Percentiles rank a stretch among this genome's conserved stretches.
These are phyloP conservation scores for Aricia agestis DNA, from an alignment of 1,140 invertebrate genomes.

Conservation along the genomic window DNA sequence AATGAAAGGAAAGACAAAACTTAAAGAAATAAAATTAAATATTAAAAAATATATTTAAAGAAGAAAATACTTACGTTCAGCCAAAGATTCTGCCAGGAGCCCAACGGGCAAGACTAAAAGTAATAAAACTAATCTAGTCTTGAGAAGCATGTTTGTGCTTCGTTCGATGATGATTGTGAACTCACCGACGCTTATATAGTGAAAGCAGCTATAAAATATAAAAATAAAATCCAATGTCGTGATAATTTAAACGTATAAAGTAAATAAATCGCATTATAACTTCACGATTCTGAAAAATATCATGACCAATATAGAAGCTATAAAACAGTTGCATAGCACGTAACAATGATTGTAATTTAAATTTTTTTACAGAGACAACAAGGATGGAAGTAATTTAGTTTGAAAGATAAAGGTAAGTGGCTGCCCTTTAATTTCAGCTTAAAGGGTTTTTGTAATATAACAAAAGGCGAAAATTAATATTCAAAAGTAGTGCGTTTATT, in stretches of 20 bases:
- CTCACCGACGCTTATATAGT: constrained; percentile 25
- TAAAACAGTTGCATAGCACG: constrained; percentile 5
- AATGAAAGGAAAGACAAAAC: too few relatives aligned
- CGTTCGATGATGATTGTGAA: constrained; percentile 25
- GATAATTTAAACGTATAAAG: constrained; percentile 22
- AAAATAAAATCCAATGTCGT: constrained; percentile 29
- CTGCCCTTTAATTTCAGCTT: neutral
- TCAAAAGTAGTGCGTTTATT: too few relatives aligned
- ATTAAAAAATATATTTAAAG: neutral
- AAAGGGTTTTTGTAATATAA: neutral
- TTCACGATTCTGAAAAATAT: constrained; percentile 16
- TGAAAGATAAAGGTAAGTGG: neutral
- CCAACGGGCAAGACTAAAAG: constrained; percentile 27
- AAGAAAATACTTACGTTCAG: neutral
- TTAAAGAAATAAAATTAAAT: too few relatives aligned
- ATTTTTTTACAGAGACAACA: neutral
- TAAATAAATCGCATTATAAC: constrained; percentile 20
- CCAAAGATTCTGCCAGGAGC: constrained; percentile 2
- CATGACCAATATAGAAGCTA: neutral
- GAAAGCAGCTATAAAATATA: constrained; percentile 27
- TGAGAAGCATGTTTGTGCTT: constrained; percentile 27
- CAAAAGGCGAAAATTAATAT: too few relatives aligned
- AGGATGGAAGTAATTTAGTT: too few relatives aligned
- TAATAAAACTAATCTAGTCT: constrained; percentile 26
- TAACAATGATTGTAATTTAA: neutral